A percentile compares a stretch with the other conserved stretches of the same genome.
Conservation (phyloP, 2,797 vertebrate genomes). For the Botia kubotai region DNA sequence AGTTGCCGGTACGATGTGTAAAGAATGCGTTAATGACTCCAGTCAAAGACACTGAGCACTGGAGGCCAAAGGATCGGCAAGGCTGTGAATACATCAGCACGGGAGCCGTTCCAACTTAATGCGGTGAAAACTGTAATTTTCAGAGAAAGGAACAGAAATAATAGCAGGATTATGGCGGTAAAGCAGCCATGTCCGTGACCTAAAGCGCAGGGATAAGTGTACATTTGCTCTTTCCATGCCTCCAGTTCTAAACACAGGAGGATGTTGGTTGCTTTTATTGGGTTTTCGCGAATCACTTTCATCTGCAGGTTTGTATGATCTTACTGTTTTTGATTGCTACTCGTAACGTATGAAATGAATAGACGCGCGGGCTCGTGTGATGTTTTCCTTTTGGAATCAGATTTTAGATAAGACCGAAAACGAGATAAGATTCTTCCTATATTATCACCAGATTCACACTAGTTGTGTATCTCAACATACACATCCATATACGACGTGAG, state of each 20-base stretch:
- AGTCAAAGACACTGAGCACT: conserved; percentile 54
- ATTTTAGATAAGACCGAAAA: conserved; percentile 10
- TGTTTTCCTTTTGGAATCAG: conserved; percentile 16
- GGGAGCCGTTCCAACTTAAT: conserved; percentile 66
- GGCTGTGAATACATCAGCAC: conserved; percentile 58
- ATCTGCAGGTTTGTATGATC: conserved; percentile 28
- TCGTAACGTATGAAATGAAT: conserved; percentile 23
- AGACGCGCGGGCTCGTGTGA: conserved; percentile 4
- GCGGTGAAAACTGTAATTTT: conserved; percentile 69
- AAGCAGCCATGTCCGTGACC: conserved; percentile 58
- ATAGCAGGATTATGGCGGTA: conserved; percentile 54
- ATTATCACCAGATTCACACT: conserved; percentile 11
- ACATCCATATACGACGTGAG: too few species aligned
- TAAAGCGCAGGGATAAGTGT: conserved; percentile 55
- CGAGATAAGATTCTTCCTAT: neutral
- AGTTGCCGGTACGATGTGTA: conserved; percentile 67
- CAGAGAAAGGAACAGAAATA: conserved; percentile 57
- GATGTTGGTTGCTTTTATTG: conserved; percentile 43
- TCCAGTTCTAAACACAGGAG: conserved; percentile 42
- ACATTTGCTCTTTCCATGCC: conserved; percentile 39
- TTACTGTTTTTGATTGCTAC: conserved; percentile 28
- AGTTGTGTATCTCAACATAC: neutral
- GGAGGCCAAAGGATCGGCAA: conserved; percentile 62
- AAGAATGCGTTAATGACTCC: conserved; percentile 76
- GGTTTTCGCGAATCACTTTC: conserved; percentile 34